Base-by-base conservation (phyloP, 1,140 invertebrate species). In the Oedothorax gibbosus region DNA sequence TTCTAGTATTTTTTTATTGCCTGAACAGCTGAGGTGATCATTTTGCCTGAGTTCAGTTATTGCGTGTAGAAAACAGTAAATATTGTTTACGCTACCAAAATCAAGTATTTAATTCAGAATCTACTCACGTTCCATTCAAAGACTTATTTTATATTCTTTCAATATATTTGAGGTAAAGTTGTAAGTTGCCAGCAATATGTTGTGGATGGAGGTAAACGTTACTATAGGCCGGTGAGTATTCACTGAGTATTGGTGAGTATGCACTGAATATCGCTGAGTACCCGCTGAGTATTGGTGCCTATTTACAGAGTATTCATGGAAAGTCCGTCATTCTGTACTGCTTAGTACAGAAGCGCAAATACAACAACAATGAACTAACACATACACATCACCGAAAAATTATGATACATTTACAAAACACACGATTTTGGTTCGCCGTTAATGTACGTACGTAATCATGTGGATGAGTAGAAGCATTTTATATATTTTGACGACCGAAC, bases 321-420 rank as follows among this genome's bases (percentile, higher is more conserved):
- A 20, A 56, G 8, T 65, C 68, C 68, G n/a, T 77, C 21, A 64
- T 60, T 65, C 75, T 71, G 62, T 49, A 71, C 65, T 71, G 49
- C 71, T 56, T 65, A 54, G 65, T 21, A 71, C 66, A 62, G 62
- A 85, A 85, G 54, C 83, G 75, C 83, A 57, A 84, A 76, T 75
- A 75, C 80, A 83, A 62, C 71, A 84, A 84, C 72, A 84, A 76
- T 72, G 54, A 62, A 75, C 82, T 84, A 77, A 84, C 83, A 85
- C 49, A 53, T 69, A 78, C 73, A 85, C 83, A 73, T 78, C 83
- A 85, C 83, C 75, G 49, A 71, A 77, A 84, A 77, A 60, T 78
- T 85, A 85, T 85, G 60, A 78, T 78, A 85, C 75, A 85, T 50
- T 78, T 85, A 85, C 53, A 85, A 85, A 85, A 85, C 75, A 85